Evolutionary conservation across 2,113 vertebrate species (phyloP).

Genomic region (Anhinga anhinga): DNA sequence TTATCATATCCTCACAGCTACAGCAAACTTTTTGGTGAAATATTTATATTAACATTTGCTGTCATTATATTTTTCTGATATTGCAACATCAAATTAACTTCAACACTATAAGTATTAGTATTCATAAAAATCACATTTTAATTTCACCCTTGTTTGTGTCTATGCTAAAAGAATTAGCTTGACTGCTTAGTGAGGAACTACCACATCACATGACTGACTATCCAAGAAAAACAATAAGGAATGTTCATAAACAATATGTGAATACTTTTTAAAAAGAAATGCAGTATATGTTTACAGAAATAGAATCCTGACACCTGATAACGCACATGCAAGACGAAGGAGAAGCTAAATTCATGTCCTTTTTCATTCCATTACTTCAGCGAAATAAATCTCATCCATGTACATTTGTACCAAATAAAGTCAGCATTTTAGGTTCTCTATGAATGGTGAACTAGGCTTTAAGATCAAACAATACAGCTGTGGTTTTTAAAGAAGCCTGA

Average conservation of each 20-base stretch:
- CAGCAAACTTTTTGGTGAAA: neutral
- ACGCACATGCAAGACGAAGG: neutral
- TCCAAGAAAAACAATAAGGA: neutral
- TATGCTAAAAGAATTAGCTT: neutral
- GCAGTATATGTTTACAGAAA: neutral
- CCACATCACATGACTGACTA: neutral
- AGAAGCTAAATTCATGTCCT: neutral
- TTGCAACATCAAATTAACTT: neutral
- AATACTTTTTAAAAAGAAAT: neutral
- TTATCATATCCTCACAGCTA: neutral
- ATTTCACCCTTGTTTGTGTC: neutral
- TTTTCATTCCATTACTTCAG: neutral
- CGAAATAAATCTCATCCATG: neutral
- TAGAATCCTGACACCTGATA: neutral
- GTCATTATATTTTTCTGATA: neutral
- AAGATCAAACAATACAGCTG: neutral
- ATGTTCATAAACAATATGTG: neutral
- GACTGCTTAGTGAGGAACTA: neutral
- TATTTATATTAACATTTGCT: neutral
- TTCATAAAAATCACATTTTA: neutral
- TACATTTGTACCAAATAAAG: neutral
- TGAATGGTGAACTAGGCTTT: neutral
- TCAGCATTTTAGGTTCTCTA: neutral
- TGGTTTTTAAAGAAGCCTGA: neutral
- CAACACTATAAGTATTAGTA: neutral